These are phyloP conservation scores for Troilus luridus DNA, from an alignment of 2,888 invertebrate genomes.

Conservation along the genomic window DNA sequence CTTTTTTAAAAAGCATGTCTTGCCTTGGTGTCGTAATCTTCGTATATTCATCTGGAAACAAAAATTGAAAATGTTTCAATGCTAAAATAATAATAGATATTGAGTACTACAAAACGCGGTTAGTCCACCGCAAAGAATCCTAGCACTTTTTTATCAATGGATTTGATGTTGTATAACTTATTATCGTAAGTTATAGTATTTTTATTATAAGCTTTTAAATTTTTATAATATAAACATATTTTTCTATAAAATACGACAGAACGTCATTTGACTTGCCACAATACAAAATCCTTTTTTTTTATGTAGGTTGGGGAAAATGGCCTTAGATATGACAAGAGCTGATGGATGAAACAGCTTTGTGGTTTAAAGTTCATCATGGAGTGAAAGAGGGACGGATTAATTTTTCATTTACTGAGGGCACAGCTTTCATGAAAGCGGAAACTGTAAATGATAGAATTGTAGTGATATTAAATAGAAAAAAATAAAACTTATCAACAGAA, in stretches of 20 bases:
- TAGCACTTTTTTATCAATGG: too few species aligned
- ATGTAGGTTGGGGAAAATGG: neutral
- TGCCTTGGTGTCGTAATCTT: constrained; percentile 79
- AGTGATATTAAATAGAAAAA: neutral
- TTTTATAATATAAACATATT: too few species aligned
- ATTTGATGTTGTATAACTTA: too few species aligned
- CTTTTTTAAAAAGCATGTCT: constrained; percentile 80
- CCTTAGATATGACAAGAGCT: neutral
- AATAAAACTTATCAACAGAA: neutral
- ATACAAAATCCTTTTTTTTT: neutral
- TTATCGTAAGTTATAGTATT: too few species aligned
- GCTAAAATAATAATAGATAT: too few species aligned
- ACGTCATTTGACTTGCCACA: neutral
- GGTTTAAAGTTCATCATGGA: neutral
- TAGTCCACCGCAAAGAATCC: too few species aligned
- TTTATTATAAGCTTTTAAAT: too few species aligned
- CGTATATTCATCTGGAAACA: constrained; percentile 76
- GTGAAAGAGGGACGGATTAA: neutral
- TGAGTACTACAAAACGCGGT: too few species aligned
- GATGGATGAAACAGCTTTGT: neutral
- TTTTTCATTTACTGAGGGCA: neutral
- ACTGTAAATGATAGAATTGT: neutral
- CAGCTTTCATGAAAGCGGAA: neutral
- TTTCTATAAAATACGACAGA: too few species aligned
- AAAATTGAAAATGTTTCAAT: neutral